Evolutionary conservation across 2,113 vertebrate genomes (phyloP).

Genomic region (Pycnonotus jocosus): DNA sequence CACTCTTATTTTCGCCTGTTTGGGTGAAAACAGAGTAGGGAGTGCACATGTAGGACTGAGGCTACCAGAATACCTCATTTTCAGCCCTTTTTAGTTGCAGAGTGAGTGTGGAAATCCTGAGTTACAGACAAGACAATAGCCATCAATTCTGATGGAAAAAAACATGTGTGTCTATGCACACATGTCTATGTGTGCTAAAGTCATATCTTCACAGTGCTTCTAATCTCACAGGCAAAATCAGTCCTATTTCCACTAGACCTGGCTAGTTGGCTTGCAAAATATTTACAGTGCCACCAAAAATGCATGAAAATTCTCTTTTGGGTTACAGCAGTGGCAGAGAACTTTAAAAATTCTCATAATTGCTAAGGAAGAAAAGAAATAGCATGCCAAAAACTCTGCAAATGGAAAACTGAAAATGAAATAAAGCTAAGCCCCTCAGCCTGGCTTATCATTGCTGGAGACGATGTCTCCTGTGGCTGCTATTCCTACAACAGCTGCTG

Average conservation of each 20-base stretch:
- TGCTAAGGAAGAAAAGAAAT: background rate
- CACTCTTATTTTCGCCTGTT: background rate
- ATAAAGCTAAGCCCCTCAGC: background rate
- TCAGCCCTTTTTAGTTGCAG: background rate
- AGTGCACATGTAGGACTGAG: background rate
- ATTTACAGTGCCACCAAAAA: background rate
- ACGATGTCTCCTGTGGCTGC: constrained; percentile 54
- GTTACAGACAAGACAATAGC: background rate
- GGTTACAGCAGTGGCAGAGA: fast-evolving
- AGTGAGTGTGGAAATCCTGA: background rate
- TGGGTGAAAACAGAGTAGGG: background rate
- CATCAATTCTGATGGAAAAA: background rate
- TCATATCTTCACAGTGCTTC: background rate
- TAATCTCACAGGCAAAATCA: background rate
- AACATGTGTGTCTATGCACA: no score
- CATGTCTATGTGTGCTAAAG: background rate
- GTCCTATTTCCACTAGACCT: background rate
- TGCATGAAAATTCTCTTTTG: background rate
- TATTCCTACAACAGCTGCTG: constrained; percentile 76
- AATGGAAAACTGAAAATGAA: background rate
- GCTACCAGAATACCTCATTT: background rate
- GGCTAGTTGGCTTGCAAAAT: fast-evolving
- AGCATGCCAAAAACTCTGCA: background rate
- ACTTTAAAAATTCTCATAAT: background rate
- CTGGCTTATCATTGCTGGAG: background rate